These are phyloP conservation scores for Brachyptera putata DNA, from an alignment of 2,888 invertebrate species.

Conservation along the genomic window DNA sequence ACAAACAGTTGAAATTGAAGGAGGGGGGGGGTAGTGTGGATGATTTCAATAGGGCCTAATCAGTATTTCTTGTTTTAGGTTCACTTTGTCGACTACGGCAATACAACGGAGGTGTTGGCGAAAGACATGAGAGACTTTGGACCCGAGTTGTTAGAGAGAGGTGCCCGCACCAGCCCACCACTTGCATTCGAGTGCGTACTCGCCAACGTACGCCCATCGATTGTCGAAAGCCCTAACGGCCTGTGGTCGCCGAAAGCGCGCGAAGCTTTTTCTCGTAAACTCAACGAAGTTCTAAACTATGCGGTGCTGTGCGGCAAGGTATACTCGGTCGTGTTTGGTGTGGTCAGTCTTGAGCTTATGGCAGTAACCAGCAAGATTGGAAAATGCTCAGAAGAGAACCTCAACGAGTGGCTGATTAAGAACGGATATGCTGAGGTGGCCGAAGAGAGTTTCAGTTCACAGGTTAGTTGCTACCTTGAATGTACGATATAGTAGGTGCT, in stretches of 20 bases:
- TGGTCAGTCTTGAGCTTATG: constrained; percentile 64
- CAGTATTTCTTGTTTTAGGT: no score
- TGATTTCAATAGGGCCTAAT: no score
- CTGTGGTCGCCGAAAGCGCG: constrained; percentile 58
- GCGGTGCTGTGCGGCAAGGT: constrained; percentile 50
- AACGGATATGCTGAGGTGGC: constrained; percentile 59
- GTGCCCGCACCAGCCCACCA: constrained; percentile 47
- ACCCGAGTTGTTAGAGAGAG: constrained; percentile 37
- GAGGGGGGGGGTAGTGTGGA: no score
- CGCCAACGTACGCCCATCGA: constrained; percentile 64
- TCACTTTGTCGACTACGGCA: constrained; percentile 76
- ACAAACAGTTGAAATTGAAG: no score
- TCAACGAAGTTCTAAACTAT: no score
- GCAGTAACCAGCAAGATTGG: constrained; percentile 25
- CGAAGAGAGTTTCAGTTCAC: constrained; percentile 76
- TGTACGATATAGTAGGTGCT: not conserved
- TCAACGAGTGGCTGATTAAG: constrained; percentile 63
- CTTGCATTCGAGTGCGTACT: constrained; percentile 68
- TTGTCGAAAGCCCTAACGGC: constrained; percentile 54
- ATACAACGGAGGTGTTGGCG: constrained; percentile 48
- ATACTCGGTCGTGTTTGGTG: constrained; percentile 74
- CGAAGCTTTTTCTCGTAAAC: constrained; percentile 44
- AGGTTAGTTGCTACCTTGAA: constrained; percentile 45
- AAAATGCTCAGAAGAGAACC: constrained; percentile 42
- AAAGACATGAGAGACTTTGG: constrained; percentile 48